Percentiles rank a stretch among this genome's conserved stretches.
phyloP scores from a whole-genome alignment of 2,888 invertebrate species.

The Nasonovia ribisnigri region DNA sequence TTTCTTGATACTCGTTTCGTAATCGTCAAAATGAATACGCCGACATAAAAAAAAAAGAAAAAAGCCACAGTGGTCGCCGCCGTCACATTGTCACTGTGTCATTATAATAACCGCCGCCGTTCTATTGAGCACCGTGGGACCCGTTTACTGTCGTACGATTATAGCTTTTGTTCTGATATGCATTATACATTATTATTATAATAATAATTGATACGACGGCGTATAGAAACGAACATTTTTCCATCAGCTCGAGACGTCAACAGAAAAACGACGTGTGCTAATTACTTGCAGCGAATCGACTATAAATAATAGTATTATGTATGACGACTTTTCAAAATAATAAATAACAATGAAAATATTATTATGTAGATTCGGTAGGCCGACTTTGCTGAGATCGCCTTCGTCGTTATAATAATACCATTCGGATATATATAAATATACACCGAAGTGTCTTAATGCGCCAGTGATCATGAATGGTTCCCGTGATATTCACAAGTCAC shows the following conservation, averaged over 20 bases:
- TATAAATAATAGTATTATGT: neutral
- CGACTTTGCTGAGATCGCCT: too few relatives aligned
- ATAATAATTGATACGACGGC: neutral
- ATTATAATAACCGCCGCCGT: neutral
- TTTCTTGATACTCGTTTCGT: conserved; percentile 26
- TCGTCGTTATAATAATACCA: too few relatives aligned
- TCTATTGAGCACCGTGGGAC: neutral
- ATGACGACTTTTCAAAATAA: neutral
- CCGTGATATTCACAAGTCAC: too few relatives aligned
- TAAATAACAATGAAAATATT: neutral
- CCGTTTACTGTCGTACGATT: neutral
- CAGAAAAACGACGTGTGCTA: neutral
- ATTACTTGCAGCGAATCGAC: neutral
- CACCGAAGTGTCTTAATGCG: too few relatives aligned
- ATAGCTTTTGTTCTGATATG: neutral
- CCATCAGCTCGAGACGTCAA: neutral
- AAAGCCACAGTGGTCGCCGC: too few relatives aligned
- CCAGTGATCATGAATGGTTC: too few relatives aligned
- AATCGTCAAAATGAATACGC: conserved; percentile 16
- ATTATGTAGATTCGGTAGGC: too few relatives aligned
- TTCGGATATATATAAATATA: too few relatives aligned
- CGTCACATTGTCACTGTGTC: neutral
- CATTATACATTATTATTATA: too few relatives aligned
- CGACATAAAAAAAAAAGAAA: neutral
- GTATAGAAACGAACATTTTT: neutral